These are phyloP conservation scores for Acanthisitta chloris DNA, from an alignment of 2,113 vertebrate genomes.

Conservation along the genomic window DNA sequence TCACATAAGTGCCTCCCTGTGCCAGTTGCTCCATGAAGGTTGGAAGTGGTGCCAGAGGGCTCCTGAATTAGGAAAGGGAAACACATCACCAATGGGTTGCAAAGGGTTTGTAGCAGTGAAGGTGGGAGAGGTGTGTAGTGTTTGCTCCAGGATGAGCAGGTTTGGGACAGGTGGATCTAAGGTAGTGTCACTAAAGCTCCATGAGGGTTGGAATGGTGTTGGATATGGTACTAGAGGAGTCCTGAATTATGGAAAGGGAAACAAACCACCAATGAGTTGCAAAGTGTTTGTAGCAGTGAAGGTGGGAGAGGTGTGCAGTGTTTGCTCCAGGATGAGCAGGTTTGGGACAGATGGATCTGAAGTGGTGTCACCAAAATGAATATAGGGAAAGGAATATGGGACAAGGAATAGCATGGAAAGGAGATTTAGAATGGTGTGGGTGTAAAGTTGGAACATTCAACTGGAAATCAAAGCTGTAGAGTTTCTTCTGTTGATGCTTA, in stretches of 20 bases:
- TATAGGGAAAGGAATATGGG: not conserved
- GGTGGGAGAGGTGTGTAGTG: accelerated
- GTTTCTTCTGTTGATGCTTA: not conserved
- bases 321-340: not conserved
- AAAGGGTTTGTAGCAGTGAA: accelerated
- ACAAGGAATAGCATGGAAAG: not conserved
- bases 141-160: not conserved
- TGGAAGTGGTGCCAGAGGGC: not conserved
- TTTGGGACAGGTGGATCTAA: not conserved
- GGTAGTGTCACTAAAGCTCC: not conserved
- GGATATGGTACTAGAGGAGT: not conserved
- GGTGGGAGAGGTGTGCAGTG: accelerated
- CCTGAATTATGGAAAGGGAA: not conserved
- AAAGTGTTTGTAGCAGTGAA: accelerated
- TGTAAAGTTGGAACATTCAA: not conserved
- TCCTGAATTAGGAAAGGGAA: not conserved
- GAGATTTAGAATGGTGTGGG: not conserved
- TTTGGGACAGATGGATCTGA: not conserved
- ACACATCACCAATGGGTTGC: not conserved
- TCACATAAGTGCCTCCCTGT: constrained; percentile 73
- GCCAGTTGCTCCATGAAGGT: constrained; percentile 3
- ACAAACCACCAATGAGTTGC: not conserved
- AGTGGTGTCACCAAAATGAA: not conserved
- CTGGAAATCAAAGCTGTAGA: not conserved
- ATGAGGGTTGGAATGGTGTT: not conserved